Conservation (phyloP, 2,888 invertebrate genomes). For the Vesta saturnalis region DNA sequence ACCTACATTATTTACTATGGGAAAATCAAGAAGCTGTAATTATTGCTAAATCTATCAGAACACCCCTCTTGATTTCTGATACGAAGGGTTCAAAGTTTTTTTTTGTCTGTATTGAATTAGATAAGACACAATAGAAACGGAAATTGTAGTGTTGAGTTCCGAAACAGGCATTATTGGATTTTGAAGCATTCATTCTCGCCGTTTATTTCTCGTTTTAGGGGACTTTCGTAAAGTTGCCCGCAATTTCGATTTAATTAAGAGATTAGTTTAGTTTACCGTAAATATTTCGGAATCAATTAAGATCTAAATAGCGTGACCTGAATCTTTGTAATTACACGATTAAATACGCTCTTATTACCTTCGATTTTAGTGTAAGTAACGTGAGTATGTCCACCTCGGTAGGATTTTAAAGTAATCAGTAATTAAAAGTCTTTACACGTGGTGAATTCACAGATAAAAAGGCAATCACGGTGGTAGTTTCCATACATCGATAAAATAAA, state of each 20-base stretch:
- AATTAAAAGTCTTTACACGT: too few relatives aligned
- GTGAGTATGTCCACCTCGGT: too few relatives aligned
- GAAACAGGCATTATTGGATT: neutral
- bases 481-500: too few relatives aligned
- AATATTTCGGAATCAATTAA: constrained; percentile 7
- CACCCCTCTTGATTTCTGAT: too few relatives aligned
- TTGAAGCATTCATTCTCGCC: neutral
- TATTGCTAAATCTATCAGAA: too few relatives aligned
- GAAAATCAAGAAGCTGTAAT: neutral
- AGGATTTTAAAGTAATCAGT: too few relatives aligned
- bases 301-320: neutral
- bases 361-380: neutral
- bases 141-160: neutral
- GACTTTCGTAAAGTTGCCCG: neutral
- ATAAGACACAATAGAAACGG: neutral
- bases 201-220: neutral
- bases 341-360: neutral
- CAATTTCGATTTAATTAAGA: neutral
- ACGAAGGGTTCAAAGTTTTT: too few relatives aligned
- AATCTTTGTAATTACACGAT: constrained; percentile 2
- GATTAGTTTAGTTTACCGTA: constrained; percentile 6
- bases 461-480: too few relatives aligned
- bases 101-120: neutral
- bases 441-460: too few relatives aligned
- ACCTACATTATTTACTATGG: neutral